Conservation (phyloP, 2,113 vertebrate genomes). For the Otus sunia region DNA sequence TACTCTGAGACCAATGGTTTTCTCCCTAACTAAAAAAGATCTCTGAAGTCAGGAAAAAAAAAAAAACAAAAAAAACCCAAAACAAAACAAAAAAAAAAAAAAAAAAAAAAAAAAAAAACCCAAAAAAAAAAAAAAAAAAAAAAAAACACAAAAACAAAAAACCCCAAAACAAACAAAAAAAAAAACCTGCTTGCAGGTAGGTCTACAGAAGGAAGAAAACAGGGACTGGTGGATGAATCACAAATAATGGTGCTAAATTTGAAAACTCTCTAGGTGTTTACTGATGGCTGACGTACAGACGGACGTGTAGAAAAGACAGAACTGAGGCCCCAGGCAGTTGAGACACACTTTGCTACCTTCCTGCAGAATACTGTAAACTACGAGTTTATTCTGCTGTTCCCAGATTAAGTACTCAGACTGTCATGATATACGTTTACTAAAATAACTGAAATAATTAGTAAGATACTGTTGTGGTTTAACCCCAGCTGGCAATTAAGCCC, state of each 20-base stretch:
- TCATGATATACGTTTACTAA: background rate
- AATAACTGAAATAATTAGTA: background rate
- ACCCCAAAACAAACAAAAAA: no score
- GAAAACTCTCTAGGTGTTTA: background rate
- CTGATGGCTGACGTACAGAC: background rate
- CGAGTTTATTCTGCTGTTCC: background rate
- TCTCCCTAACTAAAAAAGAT: background rate
- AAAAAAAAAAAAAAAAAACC: background rate
- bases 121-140: background rate
- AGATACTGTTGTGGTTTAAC: background rate
- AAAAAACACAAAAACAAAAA: background rate
- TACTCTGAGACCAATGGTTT: background rate
- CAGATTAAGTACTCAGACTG: background rate
- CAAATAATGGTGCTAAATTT: background rate
- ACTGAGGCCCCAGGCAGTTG: background rate
- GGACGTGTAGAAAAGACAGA: accelerated
- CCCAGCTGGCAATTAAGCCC: no score
- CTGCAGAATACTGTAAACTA: background rate
- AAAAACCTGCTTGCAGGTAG: background rate
- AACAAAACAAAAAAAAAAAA: no score
- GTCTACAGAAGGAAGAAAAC: background rate
- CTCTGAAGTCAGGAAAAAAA: background rate
- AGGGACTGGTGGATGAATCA: background rate
- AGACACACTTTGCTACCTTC: background rate
- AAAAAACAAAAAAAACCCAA: no score